Percentiles rank a stretch among this genome's conserved stretches.
Conservation (phyloP, 2,888 invertebrate species). For the Phytoseiulus persimilis region DNA sequence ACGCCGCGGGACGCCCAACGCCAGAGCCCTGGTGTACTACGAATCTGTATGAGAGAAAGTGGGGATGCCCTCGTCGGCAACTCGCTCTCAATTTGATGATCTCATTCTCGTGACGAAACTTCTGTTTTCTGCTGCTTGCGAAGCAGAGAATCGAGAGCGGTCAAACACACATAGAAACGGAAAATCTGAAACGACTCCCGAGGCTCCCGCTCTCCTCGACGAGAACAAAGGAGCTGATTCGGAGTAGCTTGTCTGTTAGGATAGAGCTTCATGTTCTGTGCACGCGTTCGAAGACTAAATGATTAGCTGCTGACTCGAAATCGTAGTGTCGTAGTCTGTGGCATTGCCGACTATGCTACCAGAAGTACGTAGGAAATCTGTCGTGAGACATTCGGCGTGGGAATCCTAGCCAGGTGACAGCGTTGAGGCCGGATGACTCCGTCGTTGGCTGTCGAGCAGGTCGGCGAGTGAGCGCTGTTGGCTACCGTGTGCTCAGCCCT, state of each 20-base stretch:
- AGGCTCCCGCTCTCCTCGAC: not conserved
- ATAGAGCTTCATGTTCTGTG: not conserved
- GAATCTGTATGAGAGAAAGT: not conserved
- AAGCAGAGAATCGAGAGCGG: too few species aligned
- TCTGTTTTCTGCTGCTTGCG: too few species aligned
- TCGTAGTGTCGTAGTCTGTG: not conserved
- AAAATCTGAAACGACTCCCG: not conserved
- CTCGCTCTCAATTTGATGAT: too few species aligned
- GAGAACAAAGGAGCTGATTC: not conserved
- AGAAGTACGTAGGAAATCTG: not conserved
- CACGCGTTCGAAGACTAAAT: not conserved
- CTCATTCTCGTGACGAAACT: too few species aligned
- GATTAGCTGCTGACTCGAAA: not conserved
- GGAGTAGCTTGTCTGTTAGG: not conserved
- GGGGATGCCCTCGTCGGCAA: not conserved
- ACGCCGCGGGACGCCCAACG: not conserved
- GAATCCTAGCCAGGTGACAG: slow-evolving; percentile 5
- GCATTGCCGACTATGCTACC: not conserved
- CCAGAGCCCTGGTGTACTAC: not conserved
- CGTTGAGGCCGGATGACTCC: not conserved
- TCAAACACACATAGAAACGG: too few species aligned
- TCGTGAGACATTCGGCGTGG: not conserved
- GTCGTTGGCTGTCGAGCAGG: not conserved
- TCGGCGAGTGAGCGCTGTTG: not conserved
- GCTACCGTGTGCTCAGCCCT: not conserved